Conservation (phyloP, 2,797 vertebrate genomes). For the Parotocinclus haroldoi region DNA sequence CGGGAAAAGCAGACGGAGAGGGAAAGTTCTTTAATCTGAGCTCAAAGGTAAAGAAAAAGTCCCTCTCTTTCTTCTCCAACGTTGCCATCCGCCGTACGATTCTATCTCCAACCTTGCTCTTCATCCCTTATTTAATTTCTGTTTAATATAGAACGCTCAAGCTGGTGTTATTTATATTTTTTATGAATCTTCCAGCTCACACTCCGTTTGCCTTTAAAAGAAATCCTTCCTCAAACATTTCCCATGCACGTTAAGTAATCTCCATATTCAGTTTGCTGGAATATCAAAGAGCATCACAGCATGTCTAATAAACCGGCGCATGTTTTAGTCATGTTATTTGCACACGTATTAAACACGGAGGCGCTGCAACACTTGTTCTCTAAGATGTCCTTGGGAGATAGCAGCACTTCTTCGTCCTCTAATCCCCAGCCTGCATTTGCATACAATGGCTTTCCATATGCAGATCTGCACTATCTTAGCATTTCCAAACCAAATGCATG, state of each 20-base stretch:
- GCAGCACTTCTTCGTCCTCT: constrained; percentile 36
- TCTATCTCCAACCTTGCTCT: no score
- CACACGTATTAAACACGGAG: neutral
- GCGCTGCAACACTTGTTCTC: constrained; percentile 9
- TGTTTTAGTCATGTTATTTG: constrained; percentile 31
- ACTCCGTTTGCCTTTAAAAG: no score
- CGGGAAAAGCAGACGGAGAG: no score
- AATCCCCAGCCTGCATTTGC: constrained; percentile 48
- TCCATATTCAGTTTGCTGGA: constrained; percentile 9
- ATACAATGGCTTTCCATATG: constrained; percentile 52
- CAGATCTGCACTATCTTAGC: constrained; percentile 33
- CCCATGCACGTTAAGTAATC: constrained; percentile 19
- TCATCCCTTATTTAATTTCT: no score
- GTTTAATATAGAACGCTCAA: no score
- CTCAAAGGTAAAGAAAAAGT: no score
- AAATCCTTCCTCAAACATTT: neutral
- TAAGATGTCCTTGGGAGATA: constrained; percentile 53
- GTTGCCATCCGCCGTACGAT: no score
- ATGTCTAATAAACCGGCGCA: constrained; percentile 23
- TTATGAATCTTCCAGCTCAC: no score
- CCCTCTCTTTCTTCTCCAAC: no score
- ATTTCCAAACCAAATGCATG: neutral
- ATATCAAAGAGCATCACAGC: constrained; percentile 13
- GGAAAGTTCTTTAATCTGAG: no score
- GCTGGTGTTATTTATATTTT: no score